A percentile compares a stretch with the other conserved stretches of the same genome.
Conservation (phyloP, 2,888 invertebrate genomes). For the Oxytorus armatus region DNA sequence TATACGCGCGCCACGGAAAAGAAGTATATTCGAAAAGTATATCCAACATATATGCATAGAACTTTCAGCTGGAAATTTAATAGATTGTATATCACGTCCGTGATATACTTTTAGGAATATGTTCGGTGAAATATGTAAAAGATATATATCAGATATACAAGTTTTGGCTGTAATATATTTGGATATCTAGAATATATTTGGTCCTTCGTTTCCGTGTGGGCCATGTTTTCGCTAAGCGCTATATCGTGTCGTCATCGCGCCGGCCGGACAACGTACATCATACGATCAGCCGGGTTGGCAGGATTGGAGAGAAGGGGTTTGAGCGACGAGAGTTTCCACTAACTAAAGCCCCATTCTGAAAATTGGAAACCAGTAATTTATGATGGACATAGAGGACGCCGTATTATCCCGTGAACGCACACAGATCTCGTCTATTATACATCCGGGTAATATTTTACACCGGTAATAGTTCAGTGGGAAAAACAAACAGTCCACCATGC, state of each 20-base stretch:
- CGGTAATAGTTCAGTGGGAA: not conserved
- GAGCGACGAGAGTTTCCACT: conserved; percentile 48
- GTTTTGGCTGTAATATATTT: too few relatives aligned
- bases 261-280: conserved; percentile 62
- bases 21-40: too few relatives aligned
- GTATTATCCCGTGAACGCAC: conserved; percentile 33
- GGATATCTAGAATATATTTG: too few relatives aligned
- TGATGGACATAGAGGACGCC: conserved; percentile 64
- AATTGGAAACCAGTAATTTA: conserved; percentile 82
- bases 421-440: conserved; percentile 34
- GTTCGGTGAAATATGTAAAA: too few relatives aligned
- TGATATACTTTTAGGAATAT: too few relatives aligned
- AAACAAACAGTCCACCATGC: conserved; percentile 4
- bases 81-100: too few relatives aligned
- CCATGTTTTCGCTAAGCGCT: conserved; percentile 9
- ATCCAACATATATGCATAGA: too few relatives aligned
- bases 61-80: too few relatives aligned
- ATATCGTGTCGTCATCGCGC: conserved; percentile 15
- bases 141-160: too few relatives aligned
- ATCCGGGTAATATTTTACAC: conserved; percentile 18
- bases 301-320: conserved; percentile 22
- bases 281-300: conserved; percentile 27
- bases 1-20: too few relatives aligned
- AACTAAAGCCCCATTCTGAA: conserved; percentile 70
- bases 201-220: conserved; percentile 11